phyloP scores from a whole-genome alignment of 2,888 invertebrate species.

The Cynaeus angustus region DNA sequence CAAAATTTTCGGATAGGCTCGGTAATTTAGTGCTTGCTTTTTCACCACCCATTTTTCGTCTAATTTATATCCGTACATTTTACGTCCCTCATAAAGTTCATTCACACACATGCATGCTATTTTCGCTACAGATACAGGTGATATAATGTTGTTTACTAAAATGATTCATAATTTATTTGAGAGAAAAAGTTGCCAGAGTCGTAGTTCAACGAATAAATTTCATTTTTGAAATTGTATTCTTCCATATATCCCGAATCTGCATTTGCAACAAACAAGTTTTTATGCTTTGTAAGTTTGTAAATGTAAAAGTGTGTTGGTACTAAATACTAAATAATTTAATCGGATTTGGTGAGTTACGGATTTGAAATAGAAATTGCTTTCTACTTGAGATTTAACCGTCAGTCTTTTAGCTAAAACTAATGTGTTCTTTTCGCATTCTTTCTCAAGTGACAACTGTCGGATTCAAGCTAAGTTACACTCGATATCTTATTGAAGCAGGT shows the following conservation, averaged over 20 bases:
- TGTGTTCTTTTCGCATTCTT: conserved; percentile 8
- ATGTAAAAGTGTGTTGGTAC: conserved; percentile 38
- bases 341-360: conserved; percentile 8
- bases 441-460: not conserved
- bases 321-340: conserved; percentile 44
- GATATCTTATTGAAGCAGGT: too few species aligned
- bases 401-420: conserved; percentile 1
- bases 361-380: conserved; percentile 15
- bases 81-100: not conserved
- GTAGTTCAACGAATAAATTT: conserved; percentile 32
- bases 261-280: conserved; percentile 45
- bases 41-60: not conserved
- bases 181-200: conserved; percentile 10
- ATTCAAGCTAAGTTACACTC: not conserved
- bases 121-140: conserved; percentile 5
- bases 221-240: conserved; percentile 22
- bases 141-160: conserved; percentile 40
- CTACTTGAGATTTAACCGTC: conserved; percentile 16
- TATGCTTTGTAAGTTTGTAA: conserved; percentile 33
- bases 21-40: conserved; percentile 7
- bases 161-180: conserved; percentile 33
- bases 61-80: not conserved
- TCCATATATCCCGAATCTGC: conserved; percentile 36
- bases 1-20: conserved; percentile 22
- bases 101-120: not conserved